These are phyloP conservation scores for Gymnodraco acuticeps DNA, from an alignment of 2,797 vertebrate genomes.

Conservation along the genomic window DNA sequence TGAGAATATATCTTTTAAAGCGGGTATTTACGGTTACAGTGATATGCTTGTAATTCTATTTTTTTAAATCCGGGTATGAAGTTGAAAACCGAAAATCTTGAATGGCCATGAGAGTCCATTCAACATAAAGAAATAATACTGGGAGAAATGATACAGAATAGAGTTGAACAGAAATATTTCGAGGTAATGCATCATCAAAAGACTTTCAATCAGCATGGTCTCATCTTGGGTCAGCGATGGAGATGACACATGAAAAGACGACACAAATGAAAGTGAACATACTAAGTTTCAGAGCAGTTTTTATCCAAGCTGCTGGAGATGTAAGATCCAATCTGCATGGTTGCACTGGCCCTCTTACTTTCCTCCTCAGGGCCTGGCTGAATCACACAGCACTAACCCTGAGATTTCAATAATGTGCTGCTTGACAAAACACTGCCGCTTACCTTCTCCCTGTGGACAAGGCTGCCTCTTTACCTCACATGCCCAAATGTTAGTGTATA, in stretches of 20 bases:
- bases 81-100: no score
- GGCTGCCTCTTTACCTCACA: conserved; percentile 43
- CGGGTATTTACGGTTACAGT: no score
- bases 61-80: no score
- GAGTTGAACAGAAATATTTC: background rate
- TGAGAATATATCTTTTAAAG: no score
- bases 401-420: conserved; percentile 69
- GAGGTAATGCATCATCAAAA: background rate
- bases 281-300: conserved; percentile 22
- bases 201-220: background rate
- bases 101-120: no score
- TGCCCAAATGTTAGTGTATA: conserved; percentile 36
- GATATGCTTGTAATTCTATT: no score
- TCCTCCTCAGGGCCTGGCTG: conserved; percentile 40
- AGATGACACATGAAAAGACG: background rate
- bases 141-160: no score
- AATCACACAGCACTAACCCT: conserved; percentile 60
- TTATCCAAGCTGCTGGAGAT: conserved; percentile 33
- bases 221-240: background rate
- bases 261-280: background rate
- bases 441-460: conserved; percentile 47
- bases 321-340: conserved; percentile 46
- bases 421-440: conserved; percentile 63
- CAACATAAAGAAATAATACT: no score
- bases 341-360: conserved; percentile 31